phyloP scores from a whole-genome alignment of 2,113 vertebrate species.

The Chaetura pelagica region DNA sequence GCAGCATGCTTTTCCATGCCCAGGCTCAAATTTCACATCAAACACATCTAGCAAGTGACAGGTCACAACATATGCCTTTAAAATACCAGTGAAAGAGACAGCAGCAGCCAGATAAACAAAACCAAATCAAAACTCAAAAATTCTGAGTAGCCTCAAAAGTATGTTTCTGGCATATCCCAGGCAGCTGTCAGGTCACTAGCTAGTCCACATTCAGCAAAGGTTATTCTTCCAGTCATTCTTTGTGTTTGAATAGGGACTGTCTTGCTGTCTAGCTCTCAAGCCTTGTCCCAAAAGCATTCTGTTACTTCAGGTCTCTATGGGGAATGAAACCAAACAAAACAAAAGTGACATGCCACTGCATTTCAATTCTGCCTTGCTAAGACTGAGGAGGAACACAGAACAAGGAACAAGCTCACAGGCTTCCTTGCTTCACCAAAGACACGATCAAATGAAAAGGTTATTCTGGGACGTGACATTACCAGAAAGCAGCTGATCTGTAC shows the following conservation, averaged over 20 bases:
- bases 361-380: neutral
- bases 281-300: neutral
- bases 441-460: neutral
- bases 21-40: constrained; percentile 23
- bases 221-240: neutral
- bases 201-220: neutral
- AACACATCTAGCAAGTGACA: constrained; percentile 16
- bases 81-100: neutral
- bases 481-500: neutral
- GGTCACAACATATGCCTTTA: neutral
- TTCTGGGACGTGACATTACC: neutral
- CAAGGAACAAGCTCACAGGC: neutral
- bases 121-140: neutral
- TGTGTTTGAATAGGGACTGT: neutral
- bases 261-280: neutral
- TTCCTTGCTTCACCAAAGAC: neutral
- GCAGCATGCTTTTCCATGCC: neutral
- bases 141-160: neutral
- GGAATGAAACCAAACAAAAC: neutral
- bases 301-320: neutral
- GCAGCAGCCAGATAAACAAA: neutral
- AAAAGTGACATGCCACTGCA: neutral
- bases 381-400: neutral
- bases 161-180: rapidly evolving
- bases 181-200: neutral